Base-by-base conservation (phyloP, 2,888 invertebrate genomes). In the Epiblema foenella region DNA sequence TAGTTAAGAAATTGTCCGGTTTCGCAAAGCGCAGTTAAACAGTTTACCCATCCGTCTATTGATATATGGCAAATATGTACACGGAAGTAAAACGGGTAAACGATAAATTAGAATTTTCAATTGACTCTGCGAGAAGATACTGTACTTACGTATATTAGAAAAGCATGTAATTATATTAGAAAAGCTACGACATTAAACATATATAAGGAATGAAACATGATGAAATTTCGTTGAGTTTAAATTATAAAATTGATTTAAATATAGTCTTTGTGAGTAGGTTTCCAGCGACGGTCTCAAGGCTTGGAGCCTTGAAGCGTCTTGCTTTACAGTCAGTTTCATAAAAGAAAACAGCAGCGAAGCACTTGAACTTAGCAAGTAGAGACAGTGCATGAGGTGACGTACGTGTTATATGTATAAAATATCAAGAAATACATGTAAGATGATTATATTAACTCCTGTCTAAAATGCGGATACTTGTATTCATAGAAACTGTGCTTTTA, bases 311-410 rank as follows among this genome's bases (percentile, higher is more conserved):
- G n/a, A n/a, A n/a, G n/a, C n/a, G n/a, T n/a, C n/a, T n/a, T n/a
- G n/a, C 76, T 75, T 79, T 74, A 77, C 76, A 76, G 74, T 76
- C 75, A 79, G 78, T 81, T 80, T 79, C 78, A 80, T 77, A 75
- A 81, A 82, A 79, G 73, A 77, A 81, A 81, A 83, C 80, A 78
- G 81, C 69, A 76, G 77, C 79, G 79, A 78, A 80, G 78, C 74
- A 74, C 74, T 79, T 79, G 79, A 78, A 75, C 74, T 76, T 75
- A 75, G 73, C 73, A 72, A 74, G 77, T 75, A 77, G 17, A 24
- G 24, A 24, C 24, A 24, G 37, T 12, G 17, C 49, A 62, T 39
- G 37, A 10, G 33, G 29, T 68, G 52, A 37, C 37, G 56, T 49
- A 58, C 18, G 12, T 37, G 33, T 51, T n/a, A 10, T 54, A 33